phyloP scores from a whole-genome alignment of 1,140 invertebrate genomes.

The Euwallacea fornicatus region DNA sequence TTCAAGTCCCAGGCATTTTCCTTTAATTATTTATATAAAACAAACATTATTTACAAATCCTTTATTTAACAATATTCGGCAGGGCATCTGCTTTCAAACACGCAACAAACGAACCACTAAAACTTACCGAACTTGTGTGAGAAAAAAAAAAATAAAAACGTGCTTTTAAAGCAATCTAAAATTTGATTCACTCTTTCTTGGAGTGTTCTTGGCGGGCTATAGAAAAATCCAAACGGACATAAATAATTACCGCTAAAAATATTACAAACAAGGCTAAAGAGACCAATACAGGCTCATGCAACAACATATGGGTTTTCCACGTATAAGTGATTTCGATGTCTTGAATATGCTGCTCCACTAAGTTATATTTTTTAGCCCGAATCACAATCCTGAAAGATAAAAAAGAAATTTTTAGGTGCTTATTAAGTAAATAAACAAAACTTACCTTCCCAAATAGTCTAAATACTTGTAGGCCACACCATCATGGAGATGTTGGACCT shows the following conservation, averaged over 20 bases:
- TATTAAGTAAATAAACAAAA: neutral
- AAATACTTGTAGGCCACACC: slow-evolving; percentile 90
- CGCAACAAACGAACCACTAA: no score
- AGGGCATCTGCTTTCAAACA: no score
- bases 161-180: no score
- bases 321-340: slow-evolving; percentile 85
- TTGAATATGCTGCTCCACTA: slow-evolving; percentile 97
- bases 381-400: slow-evolving; percentile 71
- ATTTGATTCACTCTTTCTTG: slow-evolving; percentile 44
- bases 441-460: slow-evolving; percentile 79
- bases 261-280: slow-evolving; percentile 86
- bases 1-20: no score
- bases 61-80: no score
- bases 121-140: no score
- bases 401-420: no score
- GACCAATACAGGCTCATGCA: slow-evolving; percentile 91
- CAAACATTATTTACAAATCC: no score
- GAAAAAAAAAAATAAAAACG: no score
- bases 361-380: slow-evolving; percentile 80
- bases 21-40: no score
- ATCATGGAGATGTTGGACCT: slow-evolving; percentile 73
- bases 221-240: slow-evolving; percentile 94
- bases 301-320: slow-evolving; percentile 81
- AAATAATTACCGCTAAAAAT: slow-evolving; percentile 91
- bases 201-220: slow-evolving; percentile 60